Evolutionary conservation across 1,140 invertebrate genomes (phyloP).

Genomic region (Anastatus disparis): DNA sequence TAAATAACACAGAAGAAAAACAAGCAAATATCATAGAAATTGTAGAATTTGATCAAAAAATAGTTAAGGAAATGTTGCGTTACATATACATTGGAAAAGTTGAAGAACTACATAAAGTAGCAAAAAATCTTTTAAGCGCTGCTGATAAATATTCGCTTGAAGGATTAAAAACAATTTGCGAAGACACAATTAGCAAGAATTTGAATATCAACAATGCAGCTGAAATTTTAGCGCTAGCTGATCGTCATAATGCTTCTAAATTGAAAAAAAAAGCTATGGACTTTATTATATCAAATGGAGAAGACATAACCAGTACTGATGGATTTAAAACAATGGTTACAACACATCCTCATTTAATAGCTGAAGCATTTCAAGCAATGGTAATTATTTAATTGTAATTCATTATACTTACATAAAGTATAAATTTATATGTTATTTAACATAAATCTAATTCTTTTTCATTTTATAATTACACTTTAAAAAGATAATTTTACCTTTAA

Average conservation of each 20-base stretch:
- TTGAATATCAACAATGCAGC: background rate
- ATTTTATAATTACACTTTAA: too few species aligned
- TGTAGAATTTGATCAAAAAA: background rate
- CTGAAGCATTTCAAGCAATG: conserved; percentile 4
- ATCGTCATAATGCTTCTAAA: background rate
- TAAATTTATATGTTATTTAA: too few species aligned
- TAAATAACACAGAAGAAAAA: background rate
- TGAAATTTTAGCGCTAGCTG: background rate
- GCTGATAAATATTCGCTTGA: conserved; percentile 5
- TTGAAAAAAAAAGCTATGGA: conserved; percentile 12
- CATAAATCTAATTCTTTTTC: too few species aligned
- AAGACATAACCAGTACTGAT: background rate
- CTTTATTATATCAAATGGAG: conserved; percentile 5
- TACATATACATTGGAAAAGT: conserved; percentile 6
- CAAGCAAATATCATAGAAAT: background rate
- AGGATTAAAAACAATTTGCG: conserved; percentile 4
- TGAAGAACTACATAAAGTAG: background rate
- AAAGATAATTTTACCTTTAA: too few species aligned
- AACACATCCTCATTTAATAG: background rate
- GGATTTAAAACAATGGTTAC: background rate
- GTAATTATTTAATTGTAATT: background rate
- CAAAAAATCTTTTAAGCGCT: background rate
- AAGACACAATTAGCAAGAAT: background rate
- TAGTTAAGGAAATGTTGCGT: background rate
- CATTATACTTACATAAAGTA: too few species aligned